A percentile compares a stretch with the other conserved stretches of the same genome.
phyloP scores from a whole-genome alignment of 2,888 invertebrate genomes.

The Clunio marinus region DNA sequence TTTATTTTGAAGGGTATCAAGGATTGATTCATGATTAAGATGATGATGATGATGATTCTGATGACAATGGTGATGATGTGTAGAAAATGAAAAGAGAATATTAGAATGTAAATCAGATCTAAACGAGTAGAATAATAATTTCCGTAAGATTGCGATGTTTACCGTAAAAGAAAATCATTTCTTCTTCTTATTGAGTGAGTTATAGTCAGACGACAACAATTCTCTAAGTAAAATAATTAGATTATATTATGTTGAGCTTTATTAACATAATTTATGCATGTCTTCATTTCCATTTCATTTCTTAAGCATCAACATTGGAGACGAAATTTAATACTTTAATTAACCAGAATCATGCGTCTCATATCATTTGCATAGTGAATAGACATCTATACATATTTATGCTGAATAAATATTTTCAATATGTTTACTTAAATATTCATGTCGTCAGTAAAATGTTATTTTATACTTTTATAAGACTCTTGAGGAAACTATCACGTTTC shows the following conservation, averaged over 20 bases:
- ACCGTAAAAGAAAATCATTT: too few relatives aligned
- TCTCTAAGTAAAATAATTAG: conserved; percentile 26
- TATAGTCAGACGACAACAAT: too few relatives aligned
- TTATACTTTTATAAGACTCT: not conserved
- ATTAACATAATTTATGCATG: conserved; percentile 33
- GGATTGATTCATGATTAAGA: not conserved
- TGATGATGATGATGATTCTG: not conserved
- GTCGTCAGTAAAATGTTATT: conserved; percentile 27
- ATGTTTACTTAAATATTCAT: not conserved
- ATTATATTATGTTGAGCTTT: not conserved
- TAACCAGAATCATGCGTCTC: not conserved
- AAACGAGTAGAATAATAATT: not conserved
- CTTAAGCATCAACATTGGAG: not conserved
- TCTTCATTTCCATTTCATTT: not conserved
- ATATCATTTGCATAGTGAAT: conserved; percentile 32
- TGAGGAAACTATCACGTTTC: not conserved
- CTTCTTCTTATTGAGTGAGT: too few relatives aligned
- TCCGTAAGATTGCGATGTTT: not conserved
- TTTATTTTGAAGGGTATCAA: not conserved
- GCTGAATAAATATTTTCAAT: conserved; percentile 16
- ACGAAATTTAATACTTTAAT: conserved; percentile 22
- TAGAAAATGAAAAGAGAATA: not conserved
- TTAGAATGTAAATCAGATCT: conserved; percentile 11
- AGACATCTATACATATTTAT: not conserved
- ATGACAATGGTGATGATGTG: not conserved